phyloP scores from a whole-genome alignment of 2,113 vertebrate genomes.

The Hiodon tergisus region DNA sequence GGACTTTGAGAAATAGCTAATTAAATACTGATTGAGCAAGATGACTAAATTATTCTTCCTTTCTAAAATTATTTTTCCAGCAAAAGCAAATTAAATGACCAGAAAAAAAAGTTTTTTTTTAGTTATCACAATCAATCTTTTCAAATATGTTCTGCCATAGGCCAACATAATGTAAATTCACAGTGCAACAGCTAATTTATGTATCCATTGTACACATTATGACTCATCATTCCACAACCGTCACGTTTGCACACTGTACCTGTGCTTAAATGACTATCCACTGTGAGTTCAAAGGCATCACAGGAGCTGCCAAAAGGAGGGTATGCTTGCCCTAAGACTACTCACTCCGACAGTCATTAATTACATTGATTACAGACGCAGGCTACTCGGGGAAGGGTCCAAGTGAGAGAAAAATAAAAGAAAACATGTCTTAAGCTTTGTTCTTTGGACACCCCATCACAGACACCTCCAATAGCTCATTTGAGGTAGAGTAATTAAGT shows the following conservation, averaged over 20 bases:
- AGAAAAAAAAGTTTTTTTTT: too few species aligned
- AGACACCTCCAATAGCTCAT: slow-evolving; percentile 26
- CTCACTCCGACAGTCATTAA: neutral
- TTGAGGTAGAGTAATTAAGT: slow-evolving; percentile 46
- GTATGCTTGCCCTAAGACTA: neutral
- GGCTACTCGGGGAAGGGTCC: neutral
- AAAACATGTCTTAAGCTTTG: neutral
- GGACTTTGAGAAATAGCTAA: slow-evolving; percentile 10
- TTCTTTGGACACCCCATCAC: slow-evolving; percentile 23
- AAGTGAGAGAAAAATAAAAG: neutral
- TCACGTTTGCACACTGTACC: neutral
- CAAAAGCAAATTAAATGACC: too few species aligned
- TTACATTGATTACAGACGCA: neutral
- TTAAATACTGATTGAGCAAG: slow-evolving; percentile 20
- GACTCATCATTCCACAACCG: neutral
- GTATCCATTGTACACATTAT: too few species aligned
- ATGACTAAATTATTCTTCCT: too few species aligned
- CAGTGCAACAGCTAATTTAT: too few species aligned
- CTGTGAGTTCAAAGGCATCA: neutral
- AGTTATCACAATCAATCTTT: too few species aligned
- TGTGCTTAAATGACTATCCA: neutral
- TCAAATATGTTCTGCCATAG: too few species aligned
- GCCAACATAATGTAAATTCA: too few species aligned
- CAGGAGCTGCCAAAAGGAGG: neutral
- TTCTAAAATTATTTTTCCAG: too few species aligned